These are phyloP conservation scores for Gambusia holbrooki DNA, from an alignment of 2,113 vertebrate species.

Conservation along the genomic window DNA sequence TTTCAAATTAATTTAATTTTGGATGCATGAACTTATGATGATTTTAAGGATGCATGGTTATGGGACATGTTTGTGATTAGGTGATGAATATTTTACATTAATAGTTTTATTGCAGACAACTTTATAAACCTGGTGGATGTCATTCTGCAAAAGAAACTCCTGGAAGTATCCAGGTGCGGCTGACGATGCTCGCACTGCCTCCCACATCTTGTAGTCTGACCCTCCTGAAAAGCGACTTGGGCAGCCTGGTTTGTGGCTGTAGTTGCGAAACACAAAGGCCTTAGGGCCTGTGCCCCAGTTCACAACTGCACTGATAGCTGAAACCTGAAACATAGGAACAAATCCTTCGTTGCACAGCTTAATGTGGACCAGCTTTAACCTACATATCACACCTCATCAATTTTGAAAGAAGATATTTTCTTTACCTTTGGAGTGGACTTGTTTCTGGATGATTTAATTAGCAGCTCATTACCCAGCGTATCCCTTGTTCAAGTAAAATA, in stretches of 20 bases:
- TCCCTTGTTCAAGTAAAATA: constrained; percentile 62
- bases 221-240: constrained; percentile 77
- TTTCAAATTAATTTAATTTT: too few relatives aligned
- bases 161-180: constrained; percentile 81
- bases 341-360: background rate
- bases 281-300: constrained; percentile 81
- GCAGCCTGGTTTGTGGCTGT: constrained; percentile 76
- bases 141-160: constrained; percentile 75
- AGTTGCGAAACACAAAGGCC: constrained; percentile 81
- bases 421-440: constrained; percentile 75
- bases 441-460: constrained; percentile 77
- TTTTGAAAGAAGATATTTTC: background rate
- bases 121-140: constrained; percentile 79
- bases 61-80: too few relatives aligned
- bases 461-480: constrained; percentile 69
- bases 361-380: background rate
- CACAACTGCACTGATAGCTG: constrained; percentile 80
- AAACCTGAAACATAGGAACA: constrained; percentile 63
- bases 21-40: too few relatives aligned
- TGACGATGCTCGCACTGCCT: constrained; percentile 80
- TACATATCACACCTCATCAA: background rate
- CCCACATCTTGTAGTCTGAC: constrained; percentile 75
- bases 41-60: too few relatives aligned
- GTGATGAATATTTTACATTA: background rate
- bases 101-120: background rate